Base-by-base conservation (phyloP, 2,113 vertebrate species). In the Acrocephalus arundinaceus region DNA sequence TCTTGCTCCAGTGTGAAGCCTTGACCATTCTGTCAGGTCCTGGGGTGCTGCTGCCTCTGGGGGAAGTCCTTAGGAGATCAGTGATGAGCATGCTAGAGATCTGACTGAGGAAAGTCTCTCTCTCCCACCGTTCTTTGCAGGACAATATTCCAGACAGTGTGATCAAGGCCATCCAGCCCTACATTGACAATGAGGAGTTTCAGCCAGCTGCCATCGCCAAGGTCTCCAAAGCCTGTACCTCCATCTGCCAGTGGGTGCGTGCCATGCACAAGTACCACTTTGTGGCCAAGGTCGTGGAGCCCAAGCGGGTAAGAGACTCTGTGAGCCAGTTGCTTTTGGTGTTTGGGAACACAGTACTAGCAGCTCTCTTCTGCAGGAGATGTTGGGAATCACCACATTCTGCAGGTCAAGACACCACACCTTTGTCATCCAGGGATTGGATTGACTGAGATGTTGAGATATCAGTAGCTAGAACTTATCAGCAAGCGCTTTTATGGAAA, bases 191-290 rank as follows among this genome's bases (percentile, higher is more conserved):
- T 7, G 98, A 99, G 23, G 98, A 99, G 86, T 99, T 99, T 90
- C 98, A 99, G 96, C 98, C 99, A 4, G 97, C 98, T 1, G 97
- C 98, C 92, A 99, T 99, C 0, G 97, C 98, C 94, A 99, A 99
- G 87, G 98, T 99, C 66, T 99, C 99, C 96, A 99, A 98, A 96
- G 99, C 99, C 70, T 99, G 99, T 91, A 99, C 98, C 16, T 99
- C 99, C 61, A 98, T 99, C 96, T 99, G 99, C 96, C 99, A 99
- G 96, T 99, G 99, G 99, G 99, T 99, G 74, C 98, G 98, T 6
- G 99, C 99, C 86, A 99, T 99, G 99, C 96, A 99, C 95, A 97
- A 97, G 68, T 99, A 99, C 97, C 98, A 99, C 97, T 99, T 99
- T 43, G 98, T 99, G 95, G 97, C 98, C 86, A 98, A 97, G 94